Evolutionary conservation across 1,140 invertebrate species (phyloP).

Genomic region (Parapsyche elsis): DNA sequence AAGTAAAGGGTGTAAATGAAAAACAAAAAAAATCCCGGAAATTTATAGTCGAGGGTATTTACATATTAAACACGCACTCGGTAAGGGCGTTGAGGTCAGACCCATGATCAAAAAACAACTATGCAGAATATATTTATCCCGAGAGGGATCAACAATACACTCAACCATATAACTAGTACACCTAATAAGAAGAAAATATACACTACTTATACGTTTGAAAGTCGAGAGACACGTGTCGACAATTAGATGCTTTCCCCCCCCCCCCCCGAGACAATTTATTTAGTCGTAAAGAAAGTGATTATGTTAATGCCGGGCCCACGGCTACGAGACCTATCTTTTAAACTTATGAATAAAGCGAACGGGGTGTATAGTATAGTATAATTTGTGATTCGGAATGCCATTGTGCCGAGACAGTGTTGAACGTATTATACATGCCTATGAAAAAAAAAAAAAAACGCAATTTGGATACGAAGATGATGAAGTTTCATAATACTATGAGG

Average conservation of each 20-base stretch:
- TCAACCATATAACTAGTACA: background rate
- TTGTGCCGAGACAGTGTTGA: background rate
- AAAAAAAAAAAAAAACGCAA: no score
- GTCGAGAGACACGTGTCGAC: background rate
- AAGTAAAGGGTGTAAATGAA: conserved; percentile 14
- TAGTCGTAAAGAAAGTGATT: conserved; percentile 25
- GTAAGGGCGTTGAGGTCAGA: conserved; percentile 11
- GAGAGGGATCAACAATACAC: background rate
- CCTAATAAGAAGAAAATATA: no score
- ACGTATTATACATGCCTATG: background rate
- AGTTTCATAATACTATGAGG: background rate
- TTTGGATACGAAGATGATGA: background rate
- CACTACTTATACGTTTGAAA: no score
- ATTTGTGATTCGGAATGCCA: conserved; percentile 13
- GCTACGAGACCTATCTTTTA: background rate
- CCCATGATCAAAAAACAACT: background rate
- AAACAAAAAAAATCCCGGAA: conserved; percentile 37
- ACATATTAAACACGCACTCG: conserved; percentile 43
- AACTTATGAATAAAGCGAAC: background rate
- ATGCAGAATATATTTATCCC: background rate
- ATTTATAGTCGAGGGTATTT: conserved; percentile 47
- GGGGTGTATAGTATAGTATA: background rate
- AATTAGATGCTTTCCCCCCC: background rate
- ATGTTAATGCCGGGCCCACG: conserved; percentile 12
- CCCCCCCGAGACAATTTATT: conserved; percentile 9